These are phyloP conservation scores for Choloepus hoffmanni DNA, from an alignment of 2,113 vertebrate species.

Conservation along the genomic window DNA sequence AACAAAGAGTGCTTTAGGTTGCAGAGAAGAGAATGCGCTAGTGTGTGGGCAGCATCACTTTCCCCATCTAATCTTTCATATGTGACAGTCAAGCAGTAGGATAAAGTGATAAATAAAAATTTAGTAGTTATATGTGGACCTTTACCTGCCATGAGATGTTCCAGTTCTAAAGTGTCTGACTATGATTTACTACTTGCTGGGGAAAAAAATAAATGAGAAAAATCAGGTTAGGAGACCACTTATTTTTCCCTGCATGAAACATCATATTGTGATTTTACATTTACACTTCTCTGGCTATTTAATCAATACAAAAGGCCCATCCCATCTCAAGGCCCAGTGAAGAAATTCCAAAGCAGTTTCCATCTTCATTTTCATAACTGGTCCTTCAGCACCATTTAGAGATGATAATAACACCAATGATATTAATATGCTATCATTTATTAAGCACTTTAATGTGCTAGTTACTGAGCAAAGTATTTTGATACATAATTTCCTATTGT, in stretches of 20 bases:
- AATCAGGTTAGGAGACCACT: slow-evolving; percentile 62
- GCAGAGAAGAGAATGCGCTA: not conserved
- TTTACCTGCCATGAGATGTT: slow-evolving; percentile 28
- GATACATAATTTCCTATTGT: not conserved
- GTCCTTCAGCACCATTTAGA: not conserved
- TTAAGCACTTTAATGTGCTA: not conserved
- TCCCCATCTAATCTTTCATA: not conserved
- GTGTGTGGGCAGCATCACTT: not conserved
- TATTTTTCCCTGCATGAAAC: slow-evolving; percentile 60
- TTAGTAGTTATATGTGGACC: not conserved
- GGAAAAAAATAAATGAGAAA: slow-evolving; percentile 70
- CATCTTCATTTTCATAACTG: slow-evolving; percentile 37
- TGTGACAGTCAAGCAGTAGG: not conserved
- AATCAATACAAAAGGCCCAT: not conserved
- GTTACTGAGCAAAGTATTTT: not conserved
- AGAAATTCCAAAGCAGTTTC: slow-evolving; percentile 34
- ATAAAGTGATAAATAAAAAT: slow-evolving; percentile 21
- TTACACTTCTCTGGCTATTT: slow-evolving; percentile 23
- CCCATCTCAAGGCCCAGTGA: not conserved
- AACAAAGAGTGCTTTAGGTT: not conserved
- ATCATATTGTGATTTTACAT: slow-evolving; percentile 61
- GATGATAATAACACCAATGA: not conserved
- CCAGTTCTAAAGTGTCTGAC: slow-evolving; percentile 5
- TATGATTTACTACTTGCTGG: slow-evolving; percentile 50
- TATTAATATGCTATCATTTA: slow-evolving; percentile 22